phyloP scores from a whole-genome alignment of 1,140 invertebrate species.

The Hycleus cichorii region DNA sequence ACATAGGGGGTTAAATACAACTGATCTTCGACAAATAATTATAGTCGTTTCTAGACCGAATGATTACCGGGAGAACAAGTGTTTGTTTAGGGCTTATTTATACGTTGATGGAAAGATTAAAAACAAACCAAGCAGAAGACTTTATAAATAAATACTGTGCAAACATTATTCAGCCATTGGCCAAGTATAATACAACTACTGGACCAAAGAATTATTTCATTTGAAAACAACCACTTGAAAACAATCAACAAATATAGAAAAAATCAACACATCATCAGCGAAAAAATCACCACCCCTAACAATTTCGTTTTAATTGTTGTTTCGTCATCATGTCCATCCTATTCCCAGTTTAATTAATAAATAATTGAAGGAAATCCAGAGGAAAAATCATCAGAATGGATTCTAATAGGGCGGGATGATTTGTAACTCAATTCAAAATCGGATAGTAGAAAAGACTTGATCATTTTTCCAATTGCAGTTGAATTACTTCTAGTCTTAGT shows the following conservation, averaged over 20 bases:
- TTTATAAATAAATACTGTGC: conserved; percentile 34
- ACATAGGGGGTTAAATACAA: neutral
- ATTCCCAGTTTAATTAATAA: too few relatives aligned
- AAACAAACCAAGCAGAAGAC: conserved; percentile 35
- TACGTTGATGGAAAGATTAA: conserved; percentile 33
- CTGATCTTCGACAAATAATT: conserved; percentile 27
- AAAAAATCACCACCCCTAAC: too few relatives aligned
- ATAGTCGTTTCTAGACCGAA: conserved; percentile 14
- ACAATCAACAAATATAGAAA: too few relatives aligned
- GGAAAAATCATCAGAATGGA: too few relatives aligned
- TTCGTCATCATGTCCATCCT: too few relatives aligned
- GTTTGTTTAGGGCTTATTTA: conserved; percentile 35
- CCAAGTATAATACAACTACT: conserved; percentile 29
- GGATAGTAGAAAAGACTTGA: too few relatives aligned
- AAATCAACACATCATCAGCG: too few relatives aligned
- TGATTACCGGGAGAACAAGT: conserved; percentile 30
- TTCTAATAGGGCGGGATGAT: too few relatives aligned
- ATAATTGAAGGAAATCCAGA: too few relatives aligned
- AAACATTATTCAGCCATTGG: conserved; percentile 29
- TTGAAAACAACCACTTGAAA: neutral
- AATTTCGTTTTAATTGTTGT: too few relatives aligned
- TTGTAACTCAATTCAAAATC: too few relatives aligned
- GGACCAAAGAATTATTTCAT: conserved; percentile 26
- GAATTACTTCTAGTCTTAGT: neutral
- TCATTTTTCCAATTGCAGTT: conserved; percentile 2